These are phyloP conservation scores for Oscheius sp. DNA, from an alignment of 1,140 invertebrate species.

Conservation along the genomic window DNA sequence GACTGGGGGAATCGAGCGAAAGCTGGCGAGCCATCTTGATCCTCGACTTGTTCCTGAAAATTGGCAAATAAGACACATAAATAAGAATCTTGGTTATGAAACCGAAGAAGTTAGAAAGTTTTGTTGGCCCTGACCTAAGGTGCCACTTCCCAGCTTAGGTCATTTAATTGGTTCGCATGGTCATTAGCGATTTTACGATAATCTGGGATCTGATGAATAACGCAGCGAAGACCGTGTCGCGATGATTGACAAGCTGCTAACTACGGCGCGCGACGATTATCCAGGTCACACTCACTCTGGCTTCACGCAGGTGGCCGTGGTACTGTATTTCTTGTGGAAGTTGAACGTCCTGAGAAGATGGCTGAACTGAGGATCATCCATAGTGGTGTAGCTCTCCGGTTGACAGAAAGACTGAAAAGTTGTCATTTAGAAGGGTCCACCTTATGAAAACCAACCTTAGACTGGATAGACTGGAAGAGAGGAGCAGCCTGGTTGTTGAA, in stretches of 20 bases:
- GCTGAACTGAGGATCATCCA: slow-evolving; percentile 19
- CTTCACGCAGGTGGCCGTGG: not conserved
- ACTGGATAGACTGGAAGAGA: not conserved
- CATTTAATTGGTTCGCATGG: not conserved
- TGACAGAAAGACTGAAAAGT: slow-evolving; percentile 3
- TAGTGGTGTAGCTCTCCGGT: not conserved
- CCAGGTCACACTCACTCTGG: not conserved
- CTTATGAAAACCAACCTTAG: not conserved
- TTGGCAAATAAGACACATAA: no score
- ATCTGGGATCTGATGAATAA: slow-evolving; percentile 5
- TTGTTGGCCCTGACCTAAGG: not conserved
- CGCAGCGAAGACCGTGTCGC: not conserved
- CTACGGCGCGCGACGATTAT: not conserved
- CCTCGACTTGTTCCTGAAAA: not conserved
- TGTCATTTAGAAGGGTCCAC: not conserved
- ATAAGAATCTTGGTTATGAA: not conserved
- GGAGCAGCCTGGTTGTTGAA: slow-evolving; percentile 59
- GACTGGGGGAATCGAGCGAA: not conserved
- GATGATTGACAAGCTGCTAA: slow-evolving; percentile 10
- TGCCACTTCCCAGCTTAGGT: not conserved
- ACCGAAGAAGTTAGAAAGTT: not conserved
- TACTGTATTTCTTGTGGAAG: not conserved
- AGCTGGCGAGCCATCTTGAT: not conserved
- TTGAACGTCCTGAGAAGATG: not conserved
- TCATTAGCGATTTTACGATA: no score